Evolutionary conservation across 2,113 vertebrate genomes (phyloP), one percentile per base, ranked within the genome.

Genomic region (Hystrix brachyura): DNA sequence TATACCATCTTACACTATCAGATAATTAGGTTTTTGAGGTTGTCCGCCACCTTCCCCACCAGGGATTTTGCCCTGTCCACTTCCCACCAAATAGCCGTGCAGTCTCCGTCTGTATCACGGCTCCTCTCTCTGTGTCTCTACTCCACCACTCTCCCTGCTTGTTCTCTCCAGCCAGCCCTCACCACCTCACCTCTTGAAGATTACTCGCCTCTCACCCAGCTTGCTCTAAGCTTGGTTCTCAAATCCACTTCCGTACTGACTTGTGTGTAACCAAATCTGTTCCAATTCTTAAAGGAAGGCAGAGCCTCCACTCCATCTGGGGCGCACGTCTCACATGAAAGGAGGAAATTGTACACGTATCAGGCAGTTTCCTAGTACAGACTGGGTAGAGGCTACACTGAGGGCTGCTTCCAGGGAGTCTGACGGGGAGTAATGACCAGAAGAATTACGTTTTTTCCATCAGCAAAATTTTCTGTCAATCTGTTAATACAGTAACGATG

Each of bases 391-490:
- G 8, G 60, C 18, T 4, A 59, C 8, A 53, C 4, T 32, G 13
- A 78, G 19, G 72, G 38, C 51, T 11, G 43, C 23, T 74, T 78
- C 87, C 62, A n/a, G 3, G 14, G 10, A 80, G 3, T 69, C 51
- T 21, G 59, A 65, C 80, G 21, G 89, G 86, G 59, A 57, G 10
- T 29, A 71, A 88, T 67, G 90, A 82, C n/a, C 8, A 92, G 53
- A 32, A 79, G 67, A 87, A 87, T 25, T 43, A 43, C 32, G n/a
- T 14, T 60, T 92, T 92, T 92, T 71, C 80, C 27, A 84, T 65
- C 43, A 90, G 69, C 10, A 83, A 69, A 23, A 87, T 79, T 65
- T 79, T 79, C 69, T 65, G 13, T 60, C 29, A 27, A 3, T 84
- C 57, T 60, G 15, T 84, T 60, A 88, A 87, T 29, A 83, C 1